phyloP scores from a whole-genome alignment of 2,888 invertebrate species.

The Chironomus tentans region DNA sequence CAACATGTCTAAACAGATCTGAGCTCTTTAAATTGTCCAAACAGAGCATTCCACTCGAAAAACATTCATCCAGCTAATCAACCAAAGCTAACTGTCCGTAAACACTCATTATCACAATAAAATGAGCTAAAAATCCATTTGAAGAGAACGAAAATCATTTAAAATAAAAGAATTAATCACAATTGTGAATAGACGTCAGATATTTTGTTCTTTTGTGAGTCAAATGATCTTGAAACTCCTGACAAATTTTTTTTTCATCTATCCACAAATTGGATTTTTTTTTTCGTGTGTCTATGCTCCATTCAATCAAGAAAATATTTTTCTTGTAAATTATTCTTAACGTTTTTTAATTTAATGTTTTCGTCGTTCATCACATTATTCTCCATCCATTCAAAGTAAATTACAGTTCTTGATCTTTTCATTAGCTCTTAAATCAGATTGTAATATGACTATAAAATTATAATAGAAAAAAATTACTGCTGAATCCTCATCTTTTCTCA shows the following conservation, averaged over 20 bases:
- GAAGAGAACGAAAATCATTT: too few species aligned
- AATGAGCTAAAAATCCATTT: too few species aligned
- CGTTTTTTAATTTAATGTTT: background rate
- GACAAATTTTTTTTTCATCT: background rate
- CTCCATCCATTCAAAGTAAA: background rate
- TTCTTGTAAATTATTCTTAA: background rate
- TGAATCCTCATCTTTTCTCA: too few species aligned
- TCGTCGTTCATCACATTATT: background rate
- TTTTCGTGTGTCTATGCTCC: background rate
- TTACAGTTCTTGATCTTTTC: background rate
- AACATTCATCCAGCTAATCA: too few species aligned
- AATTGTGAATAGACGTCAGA: slow-evolving; percentile 8
- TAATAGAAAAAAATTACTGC: background rate
- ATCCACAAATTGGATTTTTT: background rate
- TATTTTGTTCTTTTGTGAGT: background rate
- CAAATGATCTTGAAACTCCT: slow-evolving; percentile 1
- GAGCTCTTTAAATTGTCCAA: too few species aligned
- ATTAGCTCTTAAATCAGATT: background rate
- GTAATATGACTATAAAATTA: background rate
- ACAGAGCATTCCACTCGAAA: too few species aligned
- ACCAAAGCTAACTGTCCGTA: too few species aligned
- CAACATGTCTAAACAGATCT: too few species aligned
- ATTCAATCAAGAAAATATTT: background rate
- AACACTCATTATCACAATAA: too few species aligned
- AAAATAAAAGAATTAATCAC: slow-evolving; percentile 12